These are phyloP conservation scores for Penaeus indicus DNA, from an alignment of 1,140 invertebrate genomes.

Conservation along the genomic window DNA sequence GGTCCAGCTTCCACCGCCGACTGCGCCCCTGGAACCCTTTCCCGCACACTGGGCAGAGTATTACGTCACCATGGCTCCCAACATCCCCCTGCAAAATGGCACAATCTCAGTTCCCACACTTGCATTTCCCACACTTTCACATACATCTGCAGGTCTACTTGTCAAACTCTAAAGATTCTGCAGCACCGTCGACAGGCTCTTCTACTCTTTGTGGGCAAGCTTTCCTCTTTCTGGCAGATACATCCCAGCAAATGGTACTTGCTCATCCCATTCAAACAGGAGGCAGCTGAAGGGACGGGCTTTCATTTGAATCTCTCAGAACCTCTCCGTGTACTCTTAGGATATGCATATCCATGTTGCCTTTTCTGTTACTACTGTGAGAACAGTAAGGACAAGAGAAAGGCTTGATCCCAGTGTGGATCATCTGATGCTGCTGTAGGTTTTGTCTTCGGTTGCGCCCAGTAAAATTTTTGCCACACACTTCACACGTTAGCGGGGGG, in stretches of 20 bases:
- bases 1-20: constrained; percentile 65
- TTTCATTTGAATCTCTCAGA: background rate
- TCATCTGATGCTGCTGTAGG: constrained; percentile 58
- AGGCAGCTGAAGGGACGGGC: constrained; percentile 3
- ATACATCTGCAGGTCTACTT: background rate
- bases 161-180: no score
- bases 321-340: constrained; percentile 50
- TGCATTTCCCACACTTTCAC: background rate
- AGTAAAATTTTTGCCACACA: constrained; percentile 59
- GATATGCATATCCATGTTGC: constrained; percentile 58
- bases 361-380: constrained; percentile 59
- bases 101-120: constrained; percentile 59
- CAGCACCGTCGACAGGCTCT: no score
- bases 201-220: no score
- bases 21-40: constrained; percentile 59
- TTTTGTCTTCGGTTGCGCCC: constrained; percentile 60
- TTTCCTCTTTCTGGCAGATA: no score
- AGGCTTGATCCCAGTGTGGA: constrained; percentile 59
- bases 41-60: constrained; percentile 59
- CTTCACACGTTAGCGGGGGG: constrained; percentile 56
- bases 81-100: constrained; percentile 62
- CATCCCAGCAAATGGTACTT: background rate
- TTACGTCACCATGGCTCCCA: constrained; percentile 60
- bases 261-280: background rate
- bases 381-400: constrained; percentile 54